Conservation (phyloP, 2,888 invertebrate genomes). For the Lochmaea capreae region DNA sequence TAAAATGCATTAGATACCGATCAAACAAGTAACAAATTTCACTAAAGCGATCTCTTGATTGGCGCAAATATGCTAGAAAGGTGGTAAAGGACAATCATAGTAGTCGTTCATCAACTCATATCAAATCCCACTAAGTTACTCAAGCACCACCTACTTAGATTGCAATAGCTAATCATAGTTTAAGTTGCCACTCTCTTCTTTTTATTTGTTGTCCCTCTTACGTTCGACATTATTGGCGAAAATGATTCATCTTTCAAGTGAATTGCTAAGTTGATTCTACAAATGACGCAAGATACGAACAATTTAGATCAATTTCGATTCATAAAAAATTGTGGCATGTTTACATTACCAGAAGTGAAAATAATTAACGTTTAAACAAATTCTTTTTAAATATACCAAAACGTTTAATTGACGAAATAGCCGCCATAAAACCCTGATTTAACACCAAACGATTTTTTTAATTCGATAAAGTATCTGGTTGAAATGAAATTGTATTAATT, state of each 20-base stretch:
- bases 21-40: not conserved
- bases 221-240: not conserved
- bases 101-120: not conserved
- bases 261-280: no score
- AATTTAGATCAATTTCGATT: no score
- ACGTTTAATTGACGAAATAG: no score
- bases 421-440: no score
- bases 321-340: no score
- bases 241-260: not conserved
- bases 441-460: no score
- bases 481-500: no score
- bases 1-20: not conserved
- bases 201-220: not conserved
- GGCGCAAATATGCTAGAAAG: not conserved
- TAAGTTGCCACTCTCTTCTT: not conserved
- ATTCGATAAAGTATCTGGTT: no score
- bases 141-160: conserved; percentile 17
- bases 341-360: no score
- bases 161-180: conserved; percentile 10
- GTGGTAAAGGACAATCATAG: not conserved
- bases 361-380: no score
- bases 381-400: no score
- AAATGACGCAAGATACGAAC: no score
- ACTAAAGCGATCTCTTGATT: not conserved
- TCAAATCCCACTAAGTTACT: conserved; percentile 13